Base-by-base conservation (phyloP, 2,888 invertebrate species). In the Hedya salicella region DNA sequence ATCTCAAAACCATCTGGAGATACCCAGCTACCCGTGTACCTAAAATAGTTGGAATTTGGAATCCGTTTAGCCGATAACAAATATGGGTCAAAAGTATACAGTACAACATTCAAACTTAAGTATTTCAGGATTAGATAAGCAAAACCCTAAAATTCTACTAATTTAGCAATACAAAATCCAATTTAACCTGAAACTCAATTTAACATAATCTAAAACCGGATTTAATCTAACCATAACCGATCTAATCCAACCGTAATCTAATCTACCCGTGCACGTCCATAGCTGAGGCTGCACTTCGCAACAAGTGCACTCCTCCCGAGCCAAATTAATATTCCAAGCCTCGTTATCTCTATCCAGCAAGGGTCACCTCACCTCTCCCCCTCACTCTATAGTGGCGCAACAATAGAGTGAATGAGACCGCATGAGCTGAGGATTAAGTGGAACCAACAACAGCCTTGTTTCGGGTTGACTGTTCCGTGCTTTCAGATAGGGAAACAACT, bases 241-340 rank as follows among this genome's bases (percentile, higher is more conserved):
- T 25, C 25, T 25, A 25, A 36, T 9, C 36, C 3, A 36, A 36
- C 36, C 36, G 6, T 2, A 36, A 36, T 9, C 0, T 9, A 36
- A 36, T 36, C 36, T 5, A 9, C 0, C 36, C 9, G n/a, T n/a
- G 36, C 36, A 36, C 36, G 36, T 36, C 13, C 0, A 6, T 30
- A 13, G 61, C 50, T 50, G 30, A 61, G 25, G 30, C 14, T 61
- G 61, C 61, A 19, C 25, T 17, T 61, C 17, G 50, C 50, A 57
- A 57, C 57, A 61, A 61, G 50, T 61, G 40, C 50, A 50, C 61
- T 61, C 16, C 6, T 14, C 44, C 32, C 14, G 8, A 25, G 11
- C 53, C 19, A 46, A 46, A 62, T 62, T 62, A 62, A 62, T 62
- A 62, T 62, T 62, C 53, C 2, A 36, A 32, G 32, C 44, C 14